Evolutionary conservation across 2,888 invertebrate genomes (phyloP), one percentile per base, ranked within the genome.

Genomic region (Agrilus biguttatus): DNA sequence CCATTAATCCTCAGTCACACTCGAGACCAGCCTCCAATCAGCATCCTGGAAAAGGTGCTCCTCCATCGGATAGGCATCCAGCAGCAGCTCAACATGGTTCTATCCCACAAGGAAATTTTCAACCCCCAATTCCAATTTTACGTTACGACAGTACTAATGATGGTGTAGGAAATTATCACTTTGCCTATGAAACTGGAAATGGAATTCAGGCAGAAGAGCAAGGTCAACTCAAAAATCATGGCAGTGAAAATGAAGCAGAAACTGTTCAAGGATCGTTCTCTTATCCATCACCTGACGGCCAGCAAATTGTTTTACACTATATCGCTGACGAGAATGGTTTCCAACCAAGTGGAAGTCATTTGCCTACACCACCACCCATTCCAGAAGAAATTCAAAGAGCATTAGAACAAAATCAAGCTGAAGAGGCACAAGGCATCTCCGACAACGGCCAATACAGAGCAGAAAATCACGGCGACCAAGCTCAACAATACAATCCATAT

Each of bases 301-400:
- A 59, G 45, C 57, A 39, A 33, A 39, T 48, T 38, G 33, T 36
- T n/a, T 40, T 59, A 12, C 41, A 43, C 21, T 60, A 60, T 45
- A 42, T 53, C 5, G 60, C 60, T 36, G 60, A 59, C 35, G 56
- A 55, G 40, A 57, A 58, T 33, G 60, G 60, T 41, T 60, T 52
- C 51, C 59, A 57, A 42, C 58, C 58, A 8, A 41, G 46, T 40
- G 58, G 58, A 10, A 52, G 51, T 17, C 50, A 49, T 37, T 55
- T 76, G 34, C 76, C 75, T 7, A 75, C 74, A 0, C 70, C 75
- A 0, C 75, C 75, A 1, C 75, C 75, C 8, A 74, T 76, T 48
- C 75, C 76, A 2, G 73, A 71, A 43, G 74, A 69, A 21, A 75
- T 76, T 51, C 62, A 71, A 35, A 45, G 45, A 39, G 43, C 52